Evolutionary conservation across 2,113 vertebrate genomes (phyloP).

Genomic region (Gymnogyps californianus): DNA sequence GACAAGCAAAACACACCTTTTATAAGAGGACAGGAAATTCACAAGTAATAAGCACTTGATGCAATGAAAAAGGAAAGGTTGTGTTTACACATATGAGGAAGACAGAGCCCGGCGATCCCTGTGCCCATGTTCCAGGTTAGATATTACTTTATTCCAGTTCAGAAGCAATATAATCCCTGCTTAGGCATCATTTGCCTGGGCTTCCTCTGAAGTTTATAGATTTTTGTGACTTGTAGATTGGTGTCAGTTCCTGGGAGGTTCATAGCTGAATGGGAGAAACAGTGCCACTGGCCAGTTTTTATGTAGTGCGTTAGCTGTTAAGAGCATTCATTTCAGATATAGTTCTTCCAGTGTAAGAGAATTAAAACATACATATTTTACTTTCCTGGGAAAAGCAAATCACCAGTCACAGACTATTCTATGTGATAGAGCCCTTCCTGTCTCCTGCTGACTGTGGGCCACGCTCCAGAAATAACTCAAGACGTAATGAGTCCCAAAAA

Average conservation of each 20-base stretch:
- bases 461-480: not conserved
- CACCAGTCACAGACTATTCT: not conserved
- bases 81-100: not conserved
- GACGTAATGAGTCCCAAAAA: not conserved
- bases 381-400: not conserved
- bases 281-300: not conserved
- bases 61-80: not conserved
- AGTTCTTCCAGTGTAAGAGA: not conserved
- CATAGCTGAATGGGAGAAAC: not conserved
- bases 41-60: not conserved
- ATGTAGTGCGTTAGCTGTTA: not conserved
- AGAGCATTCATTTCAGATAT: not conserved
- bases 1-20: not conserved
- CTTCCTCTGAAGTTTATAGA: not conserved
- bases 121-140: not conserved
- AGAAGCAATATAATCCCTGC: not conserved
- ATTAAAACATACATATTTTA: not conserved
- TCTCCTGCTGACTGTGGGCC: not conserved
- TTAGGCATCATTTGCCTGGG: not conserved
- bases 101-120: not conserved
- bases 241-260: not conserved
- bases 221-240: not conserved
- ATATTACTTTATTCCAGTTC: not conserved
- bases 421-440: not conserved
- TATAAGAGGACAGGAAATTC: not conserved